A percentile compares a stretch with the other conserved stretches of the same genome.
These are phyloP conservation scores for Ormyrus pomaceus DNA, from an alignment of 2,888 invertebrate genomes.

Conservation along the genomic window DNA sequence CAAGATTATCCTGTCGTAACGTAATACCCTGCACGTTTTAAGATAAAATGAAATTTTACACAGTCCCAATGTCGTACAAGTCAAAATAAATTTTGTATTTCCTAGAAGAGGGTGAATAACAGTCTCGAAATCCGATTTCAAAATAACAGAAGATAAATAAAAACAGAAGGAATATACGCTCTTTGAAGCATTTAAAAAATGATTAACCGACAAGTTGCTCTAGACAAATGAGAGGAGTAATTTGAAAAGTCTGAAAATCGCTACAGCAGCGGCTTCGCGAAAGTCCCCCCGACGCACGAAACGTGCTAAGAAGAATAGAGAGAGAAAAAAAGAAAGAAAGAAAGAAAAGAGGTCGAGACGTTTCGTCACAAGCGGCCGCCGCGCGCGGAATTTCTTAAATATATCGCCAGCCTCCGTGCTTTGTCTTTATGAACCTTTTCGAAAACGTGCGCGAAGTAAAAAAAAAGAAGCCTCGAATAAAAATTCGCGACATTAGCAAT, in stretches of 20 bases:
- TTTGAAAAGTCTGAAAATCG: conserved; percentile 15
- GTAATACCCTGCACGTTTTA: too few species aligned
- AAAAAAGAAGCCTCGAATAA: too few species aligned
- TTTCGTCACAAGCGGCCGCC: conserved; percentile 39
- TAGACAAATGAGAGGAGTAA: conserved; percentile 26
- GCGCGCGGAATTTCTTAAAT: conserved; percentile 33
- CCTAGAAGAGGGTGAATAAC: not conserved
- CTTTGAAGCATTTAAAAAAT: conserved; percentile 36
- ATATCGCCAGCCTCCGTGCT: conserved; percentile 17
- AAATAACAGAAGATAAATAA: not conserved
- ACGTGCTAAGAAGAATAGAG: conserved; percentile 5
- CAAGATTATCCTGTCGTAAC: too few species aligned
- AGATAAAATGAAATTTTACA: too few species aligned
- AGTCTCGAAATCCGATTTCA: not conserved
- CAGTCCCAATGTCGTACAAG: too few species aligned
- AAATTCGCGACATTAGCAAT: too few species aligned
- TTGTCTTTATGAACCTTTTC: not conserved
- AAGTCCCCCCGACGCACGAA: conserved; percentile 17
- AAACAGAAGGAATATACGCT: not conserved
- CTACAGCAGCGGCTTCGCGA: not conserved
- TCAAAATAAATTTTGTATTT: too few species aligned
- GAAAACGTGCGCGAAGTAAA: conserved; percentile 4
- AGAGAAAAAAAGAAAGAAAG: conserved; percentile 5
- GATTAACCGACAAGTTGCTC: conserved; percentile 31
- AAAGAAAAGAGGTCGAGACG: conserved; percentile 45